Evolutionary conservation across 2,888 invertebrate genomes (phyloP).

Genomic region (Fabriciana adippe): DNA sequence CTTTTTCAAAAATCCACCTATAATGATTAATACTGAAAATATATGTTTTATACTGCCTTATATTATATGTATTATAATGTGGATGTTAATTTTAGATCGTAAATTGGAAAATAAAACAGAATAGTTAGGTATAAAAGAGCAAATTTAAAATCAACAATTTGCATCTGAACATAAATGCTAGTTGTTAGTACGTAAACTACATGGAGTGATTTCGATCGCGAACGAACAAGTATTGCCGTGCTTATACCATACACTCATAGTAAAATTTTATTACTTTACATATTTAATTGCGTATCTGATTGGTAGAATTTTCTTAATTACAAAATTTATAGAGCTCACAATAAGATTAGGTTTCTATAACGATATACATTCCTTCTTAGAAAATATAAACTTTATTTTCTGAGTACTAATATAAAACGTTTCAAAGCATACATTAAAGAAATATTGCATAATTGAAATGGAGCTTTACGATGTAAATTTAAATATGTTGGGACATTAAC

Average conservation of each 20-base stretch:
- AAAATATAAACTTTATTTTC: too few species aligned
- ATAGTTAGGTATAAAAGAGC: background rate
- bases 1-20: too few species aligned
- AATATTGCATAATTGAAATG: background rate
- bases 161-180: background rate
- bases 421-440: background rate
- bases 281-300: constrained; percentile 8
- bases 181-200: constrained; percentile 1
- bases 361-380: too few species aligned
- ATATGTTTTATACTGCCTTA: too few species aligned
- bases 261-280: constrained; percentile 24
- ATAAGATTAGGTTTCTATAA: background rate
- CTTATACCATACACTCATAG: constrained; percentile 13
- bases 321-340: constrained; percentile 3
- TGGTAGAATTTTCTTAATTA: constrained; percentile 19
- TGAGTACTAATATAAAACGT: too few species aligned
- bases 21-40: too few species aligned
- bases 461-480: background rate
- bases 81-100: background rate
- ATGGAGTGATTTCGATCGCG: constrained; percentile 9
- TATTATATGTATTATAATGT: too few species aligned
- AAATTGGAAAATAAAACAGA: background rate
- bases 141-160: constrained; percentile 9
- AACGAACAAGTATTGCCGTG: constrained; percentile 11
- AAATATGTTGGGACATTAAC: background rate